Evolutionary conservation across 2,888 invertebrate genomes (phyloP), one percentile per base, ranked within the genome.

Genomic region (Prosapia bicincta): DNA sequence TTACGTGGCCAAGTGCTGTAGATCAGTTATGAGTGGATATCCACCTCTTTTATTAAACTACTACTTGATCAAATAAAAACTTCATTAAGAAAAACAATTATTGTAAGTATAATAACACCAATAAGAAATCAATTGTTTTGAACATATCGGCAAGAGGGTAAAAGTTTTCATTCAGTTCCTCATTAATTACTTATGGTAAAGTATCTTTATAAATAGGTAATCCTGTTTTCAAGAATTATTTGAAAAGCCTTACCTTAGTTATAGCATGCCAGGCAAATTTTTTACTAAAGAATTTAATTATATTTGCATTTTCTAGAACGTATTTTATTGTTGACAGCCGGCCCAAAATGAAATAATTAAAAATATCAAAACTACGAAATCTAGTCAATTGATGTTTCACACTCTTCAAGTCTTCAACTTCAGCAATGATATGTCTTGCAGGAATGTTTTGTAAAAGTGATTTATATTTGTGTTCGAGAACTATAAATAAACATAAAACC

Each of bases 381-480:
- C 92, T 89, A 76, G 89, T 87, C 79, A 96, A 86, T 83, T 95
- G 95, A 0, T 88, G 88, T 80, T 89, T 89, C 69, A 91, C 87
- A 80, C 90, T 88, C 76, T 88, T 87, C 38, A 88, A 87, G 80
- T 87, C 86, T 80, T 89, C 88, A 0, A 88, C 86, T 7, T 88
- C 88, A 3, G 93, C 91, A 78, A 97, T 96, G 0, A 97, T 92
- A 84, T 97, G 97, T 10, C 97, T 89, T 0, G 96, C 94, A 6
- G 96, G 94, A 75, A 97, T 92, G 83, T 97, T 97, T 85, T 95
- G 92, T 43, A 97, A 87, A 9, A 97, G 85, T 10, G 95, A 93
- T 85, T 96, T 96, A 85, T 96, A 97, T 85, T 97, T 96, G 86
- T 97, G 95, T 83, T 96, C 95, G 93, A 97, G 95, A 13, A 95